Evolutionary conservation across 2,888 invertebrate genomes (phyloP).

Genomic region (Apocheima hispidaria): DNA sequence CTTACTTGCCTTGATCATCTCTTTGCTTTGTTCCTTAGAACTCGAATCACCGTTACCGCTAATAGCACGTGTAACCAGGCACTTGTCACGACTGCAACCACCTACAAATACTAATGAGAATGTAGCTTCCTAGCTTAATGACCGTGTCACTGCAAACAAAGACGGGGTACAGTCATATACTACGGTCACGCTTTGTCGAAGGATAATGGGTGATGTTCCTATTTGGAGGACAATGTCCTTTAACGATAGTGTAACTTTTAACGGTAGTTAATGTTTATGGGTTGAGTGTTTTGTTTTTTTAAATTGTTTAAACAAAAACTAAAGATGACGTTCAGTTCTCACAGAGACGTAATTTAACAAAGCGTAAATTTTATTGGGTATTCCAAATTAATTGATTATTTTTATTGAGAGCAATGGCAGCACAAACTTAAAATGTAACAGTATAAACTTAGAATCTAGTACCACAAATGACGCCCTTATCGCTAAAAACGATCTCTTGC

Average conservation of each 20-base stretch:
- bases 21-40: slow-evolving; percentile 12
- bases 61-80: slow-evolving; percentile 44
- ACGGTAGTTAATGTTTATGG: slow-evolving; percentile 27
- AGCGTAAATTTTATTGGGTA: not conserved
- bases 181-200: slow-evolving; percentile 43
- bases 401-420: too few relatives aligned
- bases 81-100: slow-evolving; percentile 54
- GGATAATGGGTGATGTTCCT: slow-evolving; percentile 46
- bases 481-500: too few relatives aligned
- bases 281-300: slow-evolving; percentile 17
- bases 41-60: slow-evolving; percentile 47
- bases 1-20: slow-evolving; percentile 1
- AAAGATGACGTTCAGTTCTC: not conserved
- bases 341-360: not conserved
- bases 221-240: slow-evolving; percentile 46
- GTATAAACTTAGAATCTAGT: too few relatives aligned
- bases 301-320: slow-evolving; percentile 11
- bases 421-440: too few relatives aligned
- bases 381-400: too few relatives aligned
- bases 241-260: slow-evolving; percentile 43
- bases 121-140: slow-evolving; percentile 56
- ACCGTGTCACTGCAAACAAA: slow-evolving; percentile 57
- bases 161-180: slow-evolving; percentile 38
- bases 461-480: too few relatives aligned
- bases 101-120: slow-evolving; percentile 61